Evolutionary conservation across 2,888 invertebrate genomes (phyloP), one percentile per base, ranked within the genome.

Genomic region (Spilarctia lutea): DNA sequence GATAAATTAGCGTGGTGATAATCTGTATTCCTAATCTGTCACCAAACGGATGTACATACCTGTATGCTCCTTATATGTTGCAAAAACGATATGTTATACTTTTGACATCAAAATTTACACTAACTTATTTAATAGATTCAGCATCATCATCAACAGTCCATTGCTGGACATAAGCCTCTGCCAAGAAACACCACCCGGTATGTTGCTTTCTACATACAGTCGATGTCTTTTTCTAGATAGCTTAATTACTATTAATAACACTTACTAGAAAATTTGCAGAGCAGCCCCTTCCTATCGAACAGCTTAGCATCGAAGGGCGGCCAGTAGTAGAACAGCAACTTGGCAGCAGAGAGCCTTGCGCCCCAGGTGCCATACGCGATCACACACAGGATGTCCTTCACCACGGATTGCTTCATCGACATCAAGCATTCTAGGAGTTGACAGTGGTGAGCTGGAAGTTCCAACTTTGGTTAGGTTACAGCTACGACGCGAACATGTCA

Each of bases 281-380:
- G 97, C 75, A 98, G 96, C 4, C 98, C 98, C 88, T 98, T 98
- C 73, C 99, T 96, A 91, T 99, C 99, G 87, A 99, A 98, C 11
- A 99, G 97, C 89, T 98, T 98, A 39, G 99, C 98, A 93, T 99
- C 99, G 88, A 99, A 98, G 7, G 99, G 98, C 8, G 99, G 99
- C 99, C 99, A 99, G 93, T 99, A 99, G 96, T 99, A 99, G 95
- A 99, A 99, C 70, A 99, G 96, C 63, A 99, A 96, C 94, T 99
- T 99, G 72, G 99, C 99, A 2, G 99, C 99, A 0, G 99, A 99
- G n/a, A 98, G 97, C 71, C 99, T 96, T 0, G 99, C 98, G 71
- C 98, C 98, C 81, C 98, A 97, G 0, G 99, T 99, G 67, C 99
- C 99, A 93, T 99, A 99, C 20, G 99, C 99, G 81, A 99, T 98